Percentiles rank a stretch among this genome's conserved stretches.
Conservation (phyloP, 1,140 invertebrate species). For the Watersipora subatra region DNA sequence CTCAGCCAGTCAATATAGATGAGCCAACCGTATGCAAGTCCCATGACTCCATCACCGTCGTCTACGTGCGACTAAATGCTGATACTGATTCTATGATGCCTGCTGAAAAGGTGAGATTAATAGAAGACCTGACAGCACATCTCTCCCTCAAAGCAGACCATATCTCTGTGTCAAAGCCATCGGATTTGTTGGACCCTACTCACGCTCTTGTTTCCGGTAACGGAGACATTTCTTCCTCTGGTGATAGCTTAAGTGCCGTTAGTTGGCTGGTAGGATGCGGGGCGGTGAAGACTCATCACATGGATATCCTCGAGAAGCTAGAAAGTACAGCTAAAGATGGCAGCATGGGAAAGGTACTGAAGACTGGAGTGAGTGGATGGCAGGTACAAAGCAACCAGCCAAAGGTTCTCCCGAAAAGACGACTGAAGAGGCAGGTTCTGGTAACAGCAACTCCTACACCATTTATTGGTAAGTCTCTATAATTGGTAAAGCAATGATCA, state of each 20-base stretch:
- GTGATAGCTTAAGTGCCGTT: slow-evolving; percentile 42
- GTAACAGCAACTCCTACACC: slow-evolving; percentile 16
- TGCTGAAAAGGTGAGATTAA: slow-evolving; percentile 17
- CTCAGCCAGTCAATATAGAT: slow-evolving; percentile 14
- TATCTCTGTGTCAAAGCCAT: slow-evolving; percentile 42
- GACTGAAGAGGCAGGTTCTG: slow-evolving; percentile 14
- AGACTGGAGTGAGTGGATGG: slow-evolving; percentile 53
- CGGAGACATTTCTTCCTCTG: slow-evolving; percentile 44
- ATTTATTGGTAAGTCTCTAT: too few relatives aligned
- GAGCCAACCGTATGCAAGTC: slow-evolving; percentile 5
- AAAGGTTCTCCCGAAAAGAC: slow-evolving; percentile 27
- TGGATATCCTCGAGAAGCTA: slow-evolving; percentile 47
- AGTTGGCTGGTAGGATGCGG: slow-evolving; percentile 57
- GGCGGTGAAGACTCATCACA: slow-evolving; percentile 46
- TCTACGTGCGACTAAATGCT: slow-evolving; percentile 17
- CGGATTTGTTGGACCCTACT: slow-evolving; percentile 28
- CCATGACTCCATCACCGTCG: slow-evolving; percentile 5
- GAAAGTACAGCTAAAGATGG: slow-evolving; percentile 51
- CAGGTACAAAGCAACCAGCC: slow-evolving; percentile 43
- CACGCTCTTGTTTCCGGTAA: slow-evolving; percentile 47
- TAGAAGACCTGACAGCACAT: slow-evolving; percentile 21
- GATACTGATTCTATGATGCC: slow-evolving; percentile 23
- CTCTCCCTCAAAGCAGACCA: slow-evolving; percentile 25
- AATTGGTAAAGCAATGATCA: too few relatives aligned
- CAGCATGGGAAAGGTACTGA: slow-evolving; percentile 47